Conservation (phyloP, 1,140 invertebrate genomes). For the Saccostrea cuccullata region DNA sequence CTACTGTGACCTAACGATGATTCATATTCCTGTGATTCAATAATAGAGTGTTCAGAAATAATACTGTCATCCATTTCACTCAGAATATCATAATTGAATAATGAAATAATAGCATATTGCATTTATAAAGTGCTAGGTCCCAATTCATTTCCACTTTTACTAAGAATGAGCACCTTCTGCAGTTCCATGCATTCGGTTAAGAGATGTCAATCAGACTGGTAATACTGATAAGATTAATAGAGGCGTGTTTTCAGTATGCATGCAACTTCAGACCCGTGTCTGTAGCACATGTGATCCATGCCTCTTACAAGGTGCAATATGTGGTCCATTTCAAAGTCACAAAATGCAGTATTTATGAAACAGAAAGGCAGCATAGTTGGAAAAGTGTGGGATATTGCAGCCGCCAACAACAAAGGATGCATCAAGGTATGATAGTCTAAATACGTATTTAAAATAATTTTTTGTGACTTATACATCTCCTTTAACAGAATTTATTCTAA, state of each 20-base stretch:
- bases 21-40: slow-evolving; percentile 21
- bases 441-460: background rate
- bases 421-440: background rate
- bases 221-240: background rate
- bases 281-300: background rate
- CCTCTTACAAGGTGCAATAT: background rate
- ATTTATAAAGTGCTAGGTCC: too few species aligned
- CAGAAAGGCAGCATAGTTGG: slow-evolving; percentile 11
- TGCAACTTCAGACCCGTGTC: background rate
- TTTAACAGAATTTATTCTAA: background rate
- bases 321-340: slow-evolving; percentile 10
- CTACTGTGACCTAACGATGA: background rate
- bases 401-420: slow-evolving; percentile 3
- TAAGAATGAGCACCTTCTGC: background rate
- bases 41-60: slow-evolving; percentile 7
- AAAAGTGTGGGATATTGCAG: slow-evolving; percentile 6
- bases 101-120: background rate
- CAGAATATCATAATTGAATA: background rate
- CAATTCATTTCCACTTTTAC: too few species aligned
- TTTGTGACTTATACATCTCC: background rate
- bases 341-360: slow-evolving; percentile 23
- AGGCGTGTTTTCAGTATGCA: background rate
- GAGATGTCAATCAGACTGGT: background rate
- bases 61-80: background rate
- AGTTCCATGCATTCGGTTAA: background rate